Percentiles rank a stretch among this genome's conserved stretches.
Evolutionary conservation across 2,113 vertebrate species (phyloP).

Genomic region (Parus major): DNA sequence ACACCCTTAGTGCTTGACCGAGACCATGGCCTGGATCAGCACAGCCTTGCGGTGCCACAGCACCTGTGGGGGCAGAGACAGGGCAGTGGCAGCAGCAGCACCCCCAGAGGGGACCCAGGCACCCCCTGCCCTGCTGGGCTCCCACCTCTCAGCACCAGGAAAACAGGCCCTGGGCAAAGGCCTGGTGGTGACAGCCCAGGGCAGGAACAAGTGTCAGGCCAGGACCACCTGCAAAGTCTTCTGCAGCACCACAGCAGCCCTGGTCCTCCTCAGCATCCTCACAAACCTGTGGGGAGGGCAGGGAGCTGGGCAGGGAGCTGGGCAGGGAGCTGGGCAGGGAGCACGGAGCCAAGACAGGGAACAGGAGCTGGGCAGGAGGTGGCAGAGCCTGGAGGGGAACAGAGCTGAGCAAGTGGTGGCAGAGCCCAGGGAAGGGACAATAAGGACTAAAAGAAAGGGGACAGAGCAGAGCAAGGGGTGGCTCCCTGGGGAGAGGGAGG

Average conservation of each 20-base stretch:
- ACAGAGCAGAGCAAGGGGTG: neutral
- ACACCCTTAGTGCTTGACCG: conserved; percentile 73
- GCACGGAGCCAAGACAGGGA: neutral
- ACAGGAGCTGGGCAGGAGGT: neutral
- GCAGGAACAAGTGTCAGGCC: conserved; percentile 60
- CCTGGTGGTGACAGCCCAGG: conserved; percentile 69
- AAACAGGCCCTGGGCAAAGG: conserved; percentile 71
- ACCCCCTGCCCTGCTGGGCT: neutral
- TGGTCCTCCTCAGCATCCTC: conserved; percentile 60
- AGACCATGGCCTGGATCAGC: conserved; percentile 67
- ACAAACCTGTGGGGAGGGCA: conserved; percentile 26
- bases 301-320: neutral
- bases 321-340: neutral
- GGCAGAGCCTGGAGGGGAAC: neutral
- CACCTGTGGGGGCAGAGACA: conserved; percentile 26
- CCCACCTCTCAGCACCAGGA: conserved; percentile 60
- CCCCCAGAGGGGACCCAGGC: neutral
- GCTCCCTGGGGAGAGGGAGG: neutral
- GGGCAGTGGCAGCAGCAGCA: neutral
- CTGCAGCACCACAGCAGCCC: conserved; percentile 75
- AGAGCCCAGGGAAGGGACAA: neutral
- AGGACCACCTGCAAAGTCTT: conserved; percentile 72
- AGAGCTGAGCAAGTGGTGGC: neutral
- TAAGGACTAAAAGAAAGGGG: neutral
- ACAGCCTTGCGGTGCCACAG: conserved; percentile 56